Evolutionary conservation across 2,888 invertebrate species (phyloP).

Genomic region (Dromius quadrimaculatus): DNA sequence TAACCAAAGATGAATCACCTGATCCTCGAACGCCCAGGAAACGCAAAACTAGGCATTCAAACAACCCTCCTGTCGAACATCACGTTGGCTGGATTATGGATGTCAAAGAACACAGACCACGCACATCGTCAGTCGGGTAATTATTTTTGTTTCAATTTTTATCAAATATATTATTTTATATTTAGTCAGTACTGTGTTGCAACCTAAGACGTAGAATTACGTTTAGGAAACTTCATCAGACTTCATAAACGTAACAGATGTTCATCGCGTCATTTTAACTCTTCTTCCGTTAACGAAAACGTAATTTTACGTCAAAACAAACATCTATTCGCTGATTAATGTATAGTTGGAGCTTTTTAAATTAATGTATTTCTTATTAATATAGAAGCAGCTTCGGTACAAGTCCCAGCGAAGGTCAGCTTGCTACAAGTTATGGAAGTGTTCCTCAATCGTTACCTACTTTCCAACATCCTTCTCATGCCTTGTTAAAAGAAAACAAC

Average conservation of each 20-base stretch:
- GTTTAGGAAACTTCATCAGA: too few relatives aligned
- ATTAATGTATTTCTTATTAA: constrained; percentile 53
- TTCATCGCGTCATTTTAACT: neutral
- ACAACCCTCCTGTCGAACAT: constrained; percentile 93
- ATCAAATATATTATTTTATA: too few relatives aligned
- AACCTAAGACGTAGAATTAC: too few relatives aligned
- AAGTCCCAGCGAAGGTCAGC: constrained; percentile 75
- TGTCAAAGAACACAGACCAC: constrained; percentile 82
- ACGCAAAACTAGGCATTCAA: constrained; percentile 91
- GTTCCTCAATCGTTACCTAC: constrained; percentile 86
- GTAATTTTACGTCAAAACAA: too few relatives aligned
- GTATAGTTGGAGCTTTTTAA: too few relatives aligned
- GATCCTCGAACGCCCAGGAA: constrained; percentile 82
- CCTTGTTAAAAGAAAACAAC: constrained; percentile 93
- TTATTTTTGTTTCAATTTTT: constrained; percentile 55
- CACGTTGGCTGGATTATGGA: constrained; percentile 99
- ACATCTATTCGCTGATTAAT: too few relatives aligned
- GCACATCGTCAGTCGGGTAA: constrained; percentile 83
- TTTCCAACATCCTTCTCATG: constrained; percentile 97
- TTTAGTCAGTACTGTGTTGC: too few relatives aligned
- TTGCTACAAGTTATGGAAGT: constrained; percentile 82
- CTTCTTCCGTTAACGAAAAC: too few relatives aligned
- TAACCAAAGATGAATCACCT: constrained; percentile 81
- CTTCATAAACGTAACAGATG: too few relatives aligned
- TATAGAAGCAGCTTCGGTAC: constrained; percentile 82